phyloP scores from a whole-genome alignment of 2,888 invertebrate genomes.

The Troglohyphantes excavatus region DNA sequence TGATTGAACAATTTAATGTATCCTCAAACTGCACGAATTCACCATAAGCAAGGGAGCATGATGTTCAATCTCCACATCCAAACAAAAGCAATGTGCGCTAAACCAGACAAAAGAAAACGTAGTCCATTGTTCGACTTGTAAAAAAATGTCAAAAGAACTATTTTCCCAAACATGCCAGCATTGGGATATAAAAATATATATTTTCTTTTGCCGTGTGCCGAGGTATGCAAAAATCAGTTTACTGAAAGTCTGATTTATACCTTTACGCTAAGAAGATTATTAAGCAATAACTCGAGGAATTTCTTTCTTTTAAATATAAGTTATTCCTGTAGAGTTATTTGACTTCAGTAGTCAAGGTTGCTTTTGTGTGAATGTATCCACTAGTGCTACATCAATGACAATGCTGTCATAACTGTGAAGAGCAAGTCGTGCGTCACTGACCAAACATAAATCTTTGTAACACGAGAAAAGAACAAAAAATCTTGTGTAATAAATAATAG shows the following conservation, averaged over 20 bases:
- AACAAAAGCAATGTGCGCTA: background rate
- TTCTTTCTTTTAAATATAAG: slow-evolving; percentile 43
- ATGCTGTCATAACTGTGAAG: background rate
- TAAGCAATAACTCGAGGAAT: slow-evolving; percentile 11
- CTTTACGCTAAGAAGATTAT: slow-evolving; percentile 29
- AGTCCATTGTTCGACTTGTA: background rate
- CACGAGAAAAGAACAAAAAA: background rate
- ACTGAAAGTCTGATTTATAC: slow-evolving; percentile 23
- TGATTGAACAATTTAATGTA: no score
- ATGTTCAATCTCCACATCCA: background rate
- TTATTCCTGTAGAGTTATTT: slow-evolving; percentile 43
- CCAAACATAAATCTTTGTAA: background rate
- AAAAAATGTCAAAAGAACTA: background rate
- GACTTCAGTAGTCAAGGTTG: slow-evolving; percentile 27
- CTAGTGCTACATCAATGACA: background rate
- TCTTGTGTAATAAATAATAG: background rate
- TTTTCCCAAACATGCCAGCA: background rate
- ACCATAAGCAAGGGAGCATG: background rate
- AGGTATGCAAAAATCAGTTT: slow-evolving; percentile 1
- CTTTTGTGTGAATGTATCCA: slow-evolving; percentile 1
- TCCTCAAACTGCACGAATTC: background rate
- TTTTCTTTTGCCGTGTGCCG: background rate
- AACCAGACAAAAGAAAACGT: background rate
- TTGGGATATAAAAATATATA: no score
- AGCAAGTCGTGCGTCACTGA: background rate